These are phyloP conservation scores for Erpobdella octoculata DNA, from an alignment of 2,888 invertebrate genomes.

Conservation along the genomic window DNA sequence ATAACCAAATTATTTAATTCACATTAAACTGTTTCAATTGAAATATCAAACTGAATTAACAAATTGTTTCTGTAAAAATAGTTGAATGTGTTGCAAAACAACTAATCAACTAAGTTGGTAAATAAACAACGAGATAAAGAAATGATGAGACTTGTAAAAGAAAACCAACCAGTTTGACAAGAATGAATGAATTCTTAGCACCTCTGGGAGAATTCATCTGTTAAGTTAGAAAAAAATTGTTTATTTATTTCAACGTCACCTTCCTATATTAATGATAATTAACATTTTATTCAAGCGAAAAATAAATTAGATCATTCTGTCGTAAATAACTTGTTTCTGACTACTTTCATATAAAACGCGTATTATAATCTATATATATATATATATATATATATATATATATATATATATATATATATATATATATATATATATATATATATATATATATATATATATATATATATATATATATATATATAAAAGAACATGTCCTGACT, in stretches of 20 bases:
- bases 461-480: neutral
- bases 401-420: neutral
- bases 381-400: neutral
- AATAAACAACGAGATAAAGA: no score
- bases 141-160: no score
- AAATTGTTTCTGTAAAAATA: no score
- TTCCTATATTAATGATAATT: neutral
- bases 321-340: neutral
- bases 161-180: neutral
- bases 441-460: neutral
- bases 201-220: conserved; percentile 6
- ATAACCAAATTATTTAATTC: no score
- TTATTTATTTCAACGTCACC: neutral
- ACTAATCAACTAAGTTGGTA: no score
- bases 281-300: neutral
- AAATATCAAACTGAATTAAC: no score
- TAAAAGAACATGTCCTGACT: no score
- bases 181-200: neutral
- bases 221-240: neutral
- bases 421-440: neutral
- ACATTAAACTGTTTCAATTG: no score
- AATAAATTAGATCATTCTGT: neutral
- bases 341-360: neutral
- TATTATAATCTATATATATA: neutral
- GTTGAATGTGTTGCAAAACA: no score